A percentile compares a stretch with the other conserved stretches of the same genome.
Conservation (phyloP, 2,888 invertebrate genomes). For the Argyra leucocephala region DNA sequence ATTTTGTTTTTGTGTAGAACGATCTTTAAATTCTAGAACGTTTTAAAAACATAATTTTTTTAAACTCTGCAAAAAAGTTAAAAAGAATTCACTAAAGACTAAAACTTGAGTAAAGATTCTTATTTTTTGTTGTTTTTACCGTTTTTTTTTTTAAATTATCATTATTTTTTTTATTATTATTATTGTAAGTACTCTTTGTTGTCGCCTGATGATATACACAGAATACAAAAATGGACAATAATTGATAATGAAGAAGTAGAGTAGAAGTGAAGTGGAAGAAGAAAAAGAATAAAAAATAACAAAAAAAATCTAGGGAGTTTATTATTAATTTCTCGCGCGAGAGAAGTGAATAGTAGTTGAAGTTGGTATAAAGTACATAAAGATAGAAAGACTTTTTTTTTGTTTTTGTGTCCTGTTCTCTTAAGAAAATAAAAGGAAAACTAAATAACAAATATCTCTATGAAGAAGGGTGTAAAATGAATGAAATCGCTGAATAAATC, state of each 20-base stretch:
- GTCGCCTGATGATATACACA: background rate
- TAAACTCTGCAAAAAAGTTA: background rate
- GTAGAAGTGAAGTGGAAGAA: no score
- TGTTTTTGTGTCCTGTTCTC: background rate
- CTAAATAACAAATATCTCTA: background rate
- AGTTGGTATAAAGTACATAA: background rate
- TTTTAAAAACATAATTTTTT: no score
- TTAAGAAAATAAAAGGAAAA: background rate
- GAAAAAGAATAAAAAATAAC: no score
- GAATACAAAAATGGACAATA: background rate
- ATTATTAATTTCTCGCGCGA: slow-evolving; percentile 2
- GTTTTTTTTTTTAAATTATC: no score
- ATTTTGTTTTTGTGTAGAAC: no score
- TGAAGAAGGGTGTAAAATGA: background rate
- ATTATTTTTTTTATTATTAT: background rate
- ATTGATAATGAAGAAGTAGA: slow-evolving; percentile 6
- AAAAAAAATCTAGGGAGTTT: background rate
- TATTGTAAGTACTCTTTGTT: background rate
- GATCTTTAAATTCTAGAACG: no score
- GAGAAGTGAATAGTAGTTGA: background rate
- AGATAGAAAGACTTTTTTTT: background rate
- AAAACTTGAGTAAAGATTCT: background rate
- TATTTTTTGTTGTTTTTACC: background rate
- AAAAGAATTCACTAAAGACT: background rate
- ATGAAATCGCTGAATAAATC: background rate